Conservation (phyloP, 2,797 vertebrate genomes). For the Lycodopsis pacificus region DNA sequence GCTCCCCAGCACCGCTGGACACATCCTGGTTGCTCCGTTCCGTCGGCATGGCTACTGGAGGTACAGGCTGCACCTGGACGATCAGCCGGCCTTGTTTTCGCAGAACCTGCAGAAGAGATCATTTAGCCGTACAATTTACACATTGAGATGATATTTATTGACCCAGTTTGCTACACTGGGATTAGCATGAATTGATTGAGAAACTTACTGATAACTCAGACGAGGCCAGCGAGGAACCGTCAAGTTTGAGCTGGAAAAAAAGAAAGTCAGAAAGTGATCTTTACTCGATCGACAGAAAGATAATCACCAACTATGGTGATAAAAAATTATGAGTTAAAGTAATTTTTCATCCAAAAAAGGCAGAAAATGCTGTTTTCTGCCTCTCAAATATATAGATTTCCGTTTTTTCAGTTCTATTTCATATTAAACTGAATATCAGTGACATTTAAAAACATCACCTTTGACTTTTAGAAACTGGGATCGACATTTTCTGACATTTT, state of each 20-base stretch:
- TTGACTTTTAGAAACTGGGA: not conserved
- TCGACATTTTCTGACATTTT: not conserved
- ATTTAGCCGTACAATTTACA: not conserved
- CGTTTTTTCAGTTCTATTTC: too few relatives aligned
- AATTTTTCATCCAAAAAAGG: too few relatives aligned
- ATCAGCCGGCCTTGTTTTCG: constrained; percentile 69
- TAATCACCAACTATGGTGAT: too few relatives aligned
- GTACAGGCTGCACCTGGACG: constrained; percentile 44
- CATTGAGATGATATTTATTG: not conserved
- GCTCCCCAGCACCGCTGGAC: constrained; percentile 89
- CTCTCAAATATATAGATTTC: not conserved
- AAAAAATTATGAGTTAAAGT: too few relatives aligned
- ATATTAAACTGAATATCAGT: not conserved
- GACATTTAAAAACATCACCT: not conserved
- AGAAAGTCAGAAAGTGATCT: not conserved
- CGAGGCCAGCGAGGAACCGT: constrained; percentile 85
- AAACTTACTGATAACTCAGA: constrained; percentile 89
- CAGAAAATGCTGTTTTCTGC: too few relatives aligned
- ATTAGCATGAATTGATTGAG: too few relatives aligned
- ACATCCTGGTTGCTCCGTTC: constrained; percentile 82
- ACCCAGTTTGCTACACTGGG: not conserved
- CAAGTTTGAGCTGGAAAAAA: constrained; percentile 87
- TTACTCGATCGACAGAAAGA: not conserved
- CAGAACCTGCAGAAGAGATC: constrained; percentile 69
- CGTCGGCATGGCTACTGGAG: constrained; percentile 15